Base-by-base conservation (phyloP, 2,888 invertebrate genomes). In the Marasmarcha lunaedactyla region DNA sequence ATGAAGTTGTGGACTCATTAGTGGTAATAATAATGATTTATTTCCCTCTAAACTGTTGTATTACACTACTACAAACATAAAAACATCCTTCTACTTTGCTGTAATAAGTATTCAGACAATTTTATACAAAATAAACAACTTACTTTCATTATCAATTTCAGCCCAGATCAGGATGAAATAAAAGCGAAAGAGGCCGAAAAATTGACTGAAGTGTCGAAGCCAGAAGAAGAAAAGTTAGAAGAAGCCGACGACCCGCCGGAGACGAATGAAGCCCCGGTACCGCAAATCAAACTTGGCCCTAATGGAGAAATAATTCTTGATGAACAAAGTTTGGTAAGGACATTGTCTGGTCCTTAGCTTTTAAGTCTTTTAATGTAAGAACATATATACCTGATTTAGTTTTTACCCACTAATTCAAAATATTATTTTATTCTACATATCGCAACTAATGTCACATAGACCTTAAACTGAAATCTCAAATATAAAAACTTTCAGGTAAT, bases 271-370 rank as follows among this genome's bases (percentile, higher is more conserved):
- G 85, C 89, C 55, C 90, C 91, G 3, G 93, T 90, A 1, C 95
- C 94, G 0, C 92, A 93, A 69, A 88, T 96, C 33, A 95, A 93
- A 76, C 87, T 96, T 1, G 94, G 93, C 1, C 90, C 92, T 0
- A 90, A 94, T 52, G 95, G 95, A 0, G 89, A 93, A 66, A 88
- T 95, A 40, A 87, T 95, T 41, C 74, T 96, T 1, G 95, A 96
- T 57, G 93, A 95, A 58, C 88, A 91, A 59, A 94, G 94, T 58
- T 84, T 95, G 61, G 90, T 87, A 54, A 60, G 71, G 50, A 9
- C 9, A n/a, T n/a, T n/a, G n/a, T n/a, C n/a, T n/a, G n/a, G n/a
- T 34, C 9, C 35, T 20, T 11, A 26, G 20, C 13, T 2, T 33
- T 11, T 27, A 12, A 38, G 26, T 34, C n/a, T n/a, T n/a, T n/a